Evolutionary conservation across 2,888 invertebrate species (phyloP), one percentile per base, ranked within the genome.

Genomic region (Microctonus hyperodae): DNA sequence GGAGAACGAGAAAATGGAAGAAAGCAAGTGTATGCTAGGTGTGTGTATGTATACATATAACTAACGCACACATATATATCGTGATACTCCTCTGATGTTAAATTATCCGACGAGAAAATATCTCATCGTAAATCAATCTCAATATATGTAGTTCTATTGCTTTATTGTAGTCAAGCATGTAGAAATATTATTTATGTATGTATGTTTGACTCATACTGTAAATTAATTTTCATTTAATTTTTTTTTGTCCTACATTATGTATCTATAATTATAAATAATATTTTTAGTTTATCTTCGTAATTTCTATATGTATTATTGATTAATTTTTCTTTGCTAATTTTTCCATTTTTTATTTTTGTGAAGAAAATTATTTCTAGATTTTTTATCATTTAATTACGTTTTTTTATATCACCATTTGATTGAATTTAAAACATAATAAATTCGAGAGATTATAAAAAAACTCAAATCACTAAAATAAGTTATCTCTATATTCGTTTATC

Each of bases 41-140:
- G n/a, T 62, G 31, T 55, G 63, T 16, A 65, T 40, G 63, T 16
- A 65, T 40, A 53, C 35, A 64, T 53, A 65, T 57, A 67, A 25
- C 37, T 23, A 35, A 58, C 23, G 37, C 35, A 51, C 51, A 58
- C 11, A 35, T 37, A 37, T 11, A 37, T 57, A 64, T 64, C 50
- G 58, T 58, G 51, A 58, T 64, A 58, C 58, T 58, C 37, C 65
- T 67, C 58, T 66, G 68, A 72, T 70, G 70, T 70, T 69, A 69
- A 71, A 72, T 72, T 71, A 72, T 72, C 72, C 69, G 57, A 48
- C 50, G 66, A 40, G 67, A 58, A 67, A 70, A 70, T 69, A 69
- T 67, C 69, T 48, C n/a, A 67, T 65, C 71, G 72, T 72, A 72
- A 72, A 72, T 72, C 72, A 72, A 68, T 66, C 57, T 70, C 56